These are phyloP conservation scores for Simalia tracyae DNA, from an alignment of 2,797 vertebrate genomes.

Conservation along the genomic window DNA sequence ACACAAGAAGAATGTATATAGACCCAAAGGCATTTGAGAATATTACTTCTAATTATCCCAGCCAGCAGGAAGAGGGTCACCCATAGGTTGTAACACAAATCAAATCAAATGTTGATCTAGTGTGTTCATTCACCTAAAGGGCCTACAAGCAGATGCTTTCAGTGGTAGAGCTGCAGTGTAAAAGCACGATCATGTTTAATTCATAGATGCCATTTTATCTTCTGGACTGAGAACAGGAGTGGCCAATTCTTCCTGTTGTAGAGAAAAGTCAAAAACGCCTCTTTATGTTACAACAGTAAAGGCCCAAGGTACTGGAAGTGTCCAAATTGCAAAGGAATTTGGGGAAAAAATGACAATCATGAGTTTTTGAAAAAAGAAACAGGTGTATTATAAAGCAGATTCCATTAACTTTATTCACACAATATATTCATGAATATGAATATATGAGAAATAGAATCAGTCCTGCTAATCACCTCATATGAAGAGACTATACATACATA, in stretches of 20 bases:
- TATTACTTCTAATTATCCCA: not conserved
- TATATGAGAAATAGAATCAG: no score
- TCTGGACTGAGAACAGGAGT: not conserved
- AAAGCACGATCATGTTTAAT: not conserved
- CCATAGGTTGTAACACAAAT: not conserved
- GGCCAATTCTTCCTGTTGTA: not conserved
- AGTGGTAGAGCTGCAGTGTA: not conserved
- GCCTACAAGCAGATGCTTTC: not conserved
- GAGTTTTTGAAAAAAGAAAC: not conserved
- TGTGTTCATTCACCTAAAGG: not conserved
- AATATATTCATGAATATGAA: not conserved
- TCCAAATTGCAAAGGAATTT: not conserved
- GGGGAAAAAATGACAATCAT: not conserved
- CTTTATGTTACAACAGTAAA: no score
- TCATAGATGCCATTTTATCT: not conserved
- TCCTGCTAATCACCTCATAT: no score
- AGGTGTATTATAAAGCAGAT: not conserved
- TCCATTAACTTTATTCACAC: not conserved
- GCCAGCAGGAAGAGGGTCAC: not conserved
- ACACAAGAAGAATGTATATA: not conserved
- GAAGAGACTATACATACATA: no score
- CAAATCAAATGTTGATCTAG: not conserved
- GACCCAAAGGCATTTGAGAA: not conserved
- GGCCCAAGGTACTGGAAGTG: no score
- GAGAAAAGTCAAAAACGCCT: not conserved